A percentile compares a stretch with the other conserved stretches of the same genome.
Evolutionary conservation across 2,797 vertebrate species (phyloP).

Genomic region (Lepus oiostolus): DNA sequence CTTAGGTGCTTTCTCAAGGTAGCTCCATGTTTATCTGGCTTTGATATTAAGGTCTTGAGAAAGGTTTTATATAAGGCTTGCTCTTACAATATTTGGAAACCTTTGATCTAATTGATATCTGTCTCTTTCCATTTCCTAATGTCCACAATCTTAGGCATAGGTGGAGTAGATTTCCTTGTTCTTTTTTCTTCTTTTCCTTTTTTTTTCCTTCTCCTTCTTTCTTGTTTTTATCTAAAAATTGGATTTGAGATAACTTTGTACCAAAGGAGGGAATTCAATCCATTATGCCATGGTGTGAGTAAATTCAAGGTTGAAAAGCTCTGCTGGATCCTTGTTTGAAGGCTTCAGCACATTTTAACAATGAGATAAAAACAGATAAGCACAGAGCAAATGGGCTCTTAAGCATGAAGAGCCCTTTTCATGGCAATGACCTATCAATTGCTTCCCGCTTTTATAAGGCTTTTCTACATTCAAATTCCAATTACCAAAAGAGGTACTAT

Average conservation of each 20-base stretch:
- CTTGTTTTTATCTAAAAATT: neutral
- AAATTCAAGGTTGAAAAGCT: slow-evolving; percentile 13
- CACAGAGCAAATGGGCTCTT: neutral
- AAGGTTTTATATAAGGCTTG: neutral
- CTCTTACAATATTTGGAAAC: neutral
- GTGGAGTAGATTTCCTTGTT: accelerated
- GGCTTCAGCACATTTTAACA: neutral
- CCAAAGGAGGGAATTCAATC: neutral
- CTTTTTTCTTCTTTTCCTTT: neutral
- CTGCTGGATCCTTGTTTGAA: neutral
- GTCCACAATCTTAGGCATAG: neutral
- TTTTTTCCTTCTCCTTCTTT: no score
- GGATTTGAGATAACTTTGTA: neutral
- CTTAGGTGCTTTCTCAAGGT: neutral
- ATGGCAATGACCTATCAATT: neutral
- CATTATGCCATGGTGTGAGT: neutral
- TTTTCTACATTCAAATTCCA: neutral
- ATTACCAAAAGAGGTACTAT: neutral
- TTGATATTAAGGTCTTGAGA: neutral
- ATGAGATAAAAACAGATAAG: neutral
- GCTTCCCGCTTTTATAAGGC: neutral
- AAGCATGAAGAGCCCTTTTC: neutral
- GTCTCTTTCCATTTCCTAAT: neutral
- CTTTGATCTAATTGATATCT: neutral
- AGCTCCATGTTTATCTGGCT: neutral